Percentiles rank a stretch among this genome's conserved stretches.
Evolutionary conservation across 2,888 invertebrate species (phyloP).

Genomic region (Drosophila atroscutellata): DNA sequence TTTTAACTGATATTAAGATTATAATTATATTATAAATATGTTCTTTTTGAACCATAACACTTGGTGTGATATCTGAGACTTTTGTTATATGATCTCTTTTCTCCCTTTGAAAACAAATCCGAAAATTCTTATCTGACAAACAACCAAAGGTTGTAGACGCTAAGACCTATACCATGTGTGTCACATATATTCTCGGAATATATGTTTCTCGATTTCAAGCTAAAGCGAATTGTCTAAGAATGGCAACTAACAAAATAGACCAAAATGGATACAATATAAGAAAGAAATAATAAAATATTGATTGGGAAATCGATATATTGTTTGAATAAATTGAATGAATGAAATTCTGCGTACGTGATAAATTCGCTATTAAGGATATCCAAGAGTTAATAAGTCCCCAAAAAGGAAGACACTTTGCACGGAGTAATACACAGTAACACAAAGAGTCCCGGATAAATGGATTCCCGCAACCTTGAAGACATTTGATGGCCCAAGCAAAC

Average conservation of each 20-base stretch:
- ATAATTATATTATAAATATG: too few relatives aligned
- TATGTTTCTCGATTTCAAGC: neutral
- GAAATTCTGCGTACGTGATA: neutral
- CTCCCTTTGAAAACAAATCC: neutral
- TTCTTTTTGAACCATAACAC: neutral
- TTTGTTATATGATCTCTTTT: neutral
- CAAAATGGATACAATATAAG: neutral
- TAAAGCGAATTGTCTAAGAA: neutral
- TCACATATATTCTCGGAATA: neutral
- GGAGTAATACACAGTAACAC: neutral
- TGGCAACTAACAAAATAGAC: neutral
- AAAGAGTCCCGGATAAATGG: slow-evolving; percentile 11
- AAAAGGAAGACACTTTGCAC: neutral
- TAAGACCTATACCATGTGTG: neutral
- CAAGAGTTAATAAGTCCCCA: neutral
- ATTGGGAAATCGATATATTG: neutral
- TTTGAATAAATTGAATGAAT: neutral
- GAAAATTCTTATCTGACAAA: neutral
- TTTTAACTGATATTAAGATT: neutral
- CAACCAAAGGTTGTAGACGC: neutral
- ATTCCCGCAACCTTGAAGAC: slow-evolving; percentile 1
- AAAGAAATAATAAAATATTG: neutral
- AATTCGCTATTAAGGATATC: neutral
- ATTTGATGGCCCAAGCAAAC: slow-evolving; percentile 18
- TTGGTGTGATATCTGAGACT: too few relatives aligned